Conservation (phyloP, 2,797 vertebrate species). For the Characodon lateralis region DNA sequence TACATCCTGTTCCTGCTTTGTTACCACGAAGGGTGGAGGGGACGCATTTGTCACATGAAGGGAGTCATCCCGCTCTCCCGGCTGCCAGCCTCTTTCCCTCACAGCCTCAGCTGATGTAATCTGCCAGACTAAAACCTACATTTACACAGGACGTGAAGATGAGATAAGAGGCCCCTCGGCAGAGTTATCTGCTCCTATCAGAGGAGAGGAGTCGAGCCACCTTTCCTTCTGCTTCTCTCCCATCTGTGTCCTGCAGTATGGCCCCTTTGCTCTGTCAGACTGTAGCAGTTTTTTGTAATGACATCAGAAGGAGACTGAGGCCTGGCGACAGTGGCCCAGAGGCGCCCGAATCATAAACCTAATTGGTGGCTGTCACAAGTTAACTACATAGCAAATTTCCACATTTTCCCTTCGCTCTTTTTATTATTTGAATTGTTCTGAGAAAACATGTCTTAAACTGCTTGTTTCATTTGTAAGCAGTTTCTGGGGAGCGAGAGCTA, state of each 20-base stretch:
- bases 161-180: constrained; percentile 78
- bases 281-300: constrained; percentile 64
- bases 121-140: constrained; percentile 79
- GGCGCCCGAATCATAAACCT: constrained; percentile 66
- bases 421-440: constrained; percentile 53
- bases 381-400: constrained; percentile 70
- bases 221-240: constrained; percentile 55
- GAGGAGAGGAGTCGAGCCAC: constrained; percentile 69
- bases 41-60: constrained; percentile 74
- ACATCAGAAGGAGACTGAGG: constrained; percentile 71
- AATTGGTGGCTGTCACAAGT: constrained; percentile 73
- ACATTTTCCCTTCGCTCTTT: constrained; percentile 61
- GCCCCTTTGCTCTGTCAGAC: constrained; percentile 70
- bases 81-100: constrained; percentile 73
- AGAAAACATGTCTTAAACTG: constrained; percentile 56
- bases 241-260: constrained; percentile 64
- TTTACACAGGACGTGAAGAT: constrained; percentile 79
- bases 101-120: constrained; percentile 80
- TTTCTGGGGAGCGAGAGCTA: constrained; percentile 32
- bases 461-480: constrained; percentile 54
- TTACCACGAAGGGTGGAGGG: constrained; percentile 63
- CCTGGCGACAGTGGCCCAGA: constrained; percentile 73
- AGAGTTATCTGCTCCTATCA: constrained; percentile 82
- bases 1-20: constrained; percentile 55
- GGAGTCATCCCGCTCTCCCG: constrained; percentile 68